Conservation (phyloP, 2,888 invertebrate species). For the Caenorhabditis sp. region DNA sequence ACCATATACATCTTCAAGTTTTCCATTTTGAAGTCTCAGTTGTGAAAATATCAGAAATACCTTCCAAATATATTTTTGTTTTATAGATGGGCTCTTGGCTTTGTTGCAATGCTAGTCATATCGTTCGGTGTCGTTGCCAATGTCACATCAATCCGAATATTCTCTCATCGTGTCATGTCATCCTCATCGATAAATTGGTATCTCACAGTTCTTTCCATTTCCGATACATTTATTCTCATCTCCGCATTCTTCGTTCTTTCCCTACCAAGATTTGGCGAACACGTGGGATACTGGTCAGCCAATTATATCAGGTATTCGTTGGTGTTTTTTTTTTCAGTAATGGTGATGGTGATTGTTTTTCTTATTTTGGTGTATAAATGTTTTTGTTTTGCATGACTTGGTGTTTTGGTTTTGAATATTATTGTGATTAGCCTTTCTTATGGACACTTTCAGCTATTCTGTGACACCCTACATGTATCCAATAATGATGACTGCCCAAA, state of each 20-base stretch:
- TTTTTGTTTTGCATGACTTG: not conserved
- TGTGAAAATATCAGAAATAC: not conserved
- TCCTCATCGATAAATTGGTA: slow-evolving; percentile 67
- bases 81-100: slow-evolving; percentile 52
- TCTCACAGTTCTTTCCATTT: slow-evolving; percentile 60
- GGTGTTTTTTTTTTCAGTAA: not conserved
- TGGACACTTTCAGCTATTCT: slow-evolving; percentile 62
- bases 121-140: slow-evolving; percentile 62
- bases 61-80: not conserved
- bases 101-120: slow-evolving; percentile 61
- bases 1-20: not conserved
- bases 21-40: not conserved
- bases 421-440: too few relatives aligned
- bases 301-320: slow-evolving; percentile 58
- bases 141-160: slow-evolving; percentile 61
- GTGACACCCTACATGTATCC: slow-evolving; percentile 64
- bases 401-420: not conserved
- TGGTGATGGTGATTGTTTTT: not conserved
- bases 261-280: slow-evolving; percentile 65
- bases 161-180: slow-evolving; percentile 65
- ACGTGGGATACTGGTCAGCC: slow-evolving; percentile 55
- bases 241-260: slow-evolving; percentile 66
- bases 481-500: slow-evolving; percentile 65
- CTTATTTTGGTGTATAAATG: not conserved
- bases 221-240: slow-evolving; percentile 63